Conservation (phyloP, 2,888 invertebrate species). For the Pegoplata infirma region DNA sequence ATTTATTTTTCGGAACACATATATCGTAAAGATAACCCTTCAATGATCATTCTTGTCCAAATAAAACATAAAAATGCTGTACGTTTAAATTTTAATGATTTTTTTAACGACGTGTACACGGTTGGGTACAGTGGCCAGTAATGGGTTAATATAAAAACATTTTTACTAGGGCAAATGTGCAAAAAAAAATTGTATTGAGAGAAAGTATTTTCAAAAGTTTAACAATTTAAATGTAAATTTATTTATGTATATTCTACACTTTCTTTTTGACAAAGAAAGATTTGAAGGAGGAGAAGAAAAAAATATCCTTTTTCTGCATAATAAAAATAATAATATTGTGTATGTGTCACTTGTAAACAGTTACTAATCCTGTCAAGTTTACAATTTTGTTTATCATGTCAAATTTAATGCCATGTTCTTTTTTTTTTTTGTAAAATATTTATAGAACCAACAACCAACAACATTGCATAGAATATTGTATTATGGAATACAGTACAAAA, state of each 20-base stretch:
- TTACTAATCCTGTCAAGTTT: constrained; percentile 44
- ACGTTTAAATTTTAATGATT: too few relatives aligned
- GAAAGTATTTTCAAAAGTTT: constrained; percentile 10
- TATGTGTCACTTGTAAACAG: constrained; percentile 34
- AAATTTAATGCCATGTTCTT: constrained; percentile 31
- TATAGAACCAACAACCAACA: constrained; percentile 7
- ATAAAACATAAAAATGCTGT: too few relatives aligned
- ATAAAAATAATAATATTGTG: too few relatives aligned
- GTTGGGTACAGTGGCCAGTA: too few relatives aligned
- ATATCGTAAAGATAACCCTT: too few relatives aligned
- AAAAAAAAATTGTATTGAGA: not conserved
- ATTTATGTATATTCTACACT: constrained; percentile 3
- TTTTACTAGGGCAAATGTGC: too few relatives aligned
- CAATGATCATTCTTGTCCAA: too few relatives aligned
- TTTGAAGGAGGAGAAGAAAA: not conserved
- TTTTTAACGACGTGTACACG: too few relatives aligned
- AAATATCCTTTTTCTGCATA: constrained; percentile 23
- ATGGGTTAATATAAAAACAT: too few relatives aligned
- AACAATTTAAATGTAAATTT: constrained; percentile 33
- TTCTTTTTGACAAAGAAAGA: not conserved
- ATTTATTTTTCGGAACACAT: too few relatives aligned
- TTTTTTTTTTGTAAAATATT: constrained; percentile 2
- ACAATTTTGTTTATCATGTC: constrained; percentile 43
- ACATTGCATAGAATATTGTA: not conserved
- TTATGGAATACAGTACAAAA: not conserved